Base-by-base conservation (phyloP, 2,113 vertebrate species). In the Menura novaehollandiae region DNA sequence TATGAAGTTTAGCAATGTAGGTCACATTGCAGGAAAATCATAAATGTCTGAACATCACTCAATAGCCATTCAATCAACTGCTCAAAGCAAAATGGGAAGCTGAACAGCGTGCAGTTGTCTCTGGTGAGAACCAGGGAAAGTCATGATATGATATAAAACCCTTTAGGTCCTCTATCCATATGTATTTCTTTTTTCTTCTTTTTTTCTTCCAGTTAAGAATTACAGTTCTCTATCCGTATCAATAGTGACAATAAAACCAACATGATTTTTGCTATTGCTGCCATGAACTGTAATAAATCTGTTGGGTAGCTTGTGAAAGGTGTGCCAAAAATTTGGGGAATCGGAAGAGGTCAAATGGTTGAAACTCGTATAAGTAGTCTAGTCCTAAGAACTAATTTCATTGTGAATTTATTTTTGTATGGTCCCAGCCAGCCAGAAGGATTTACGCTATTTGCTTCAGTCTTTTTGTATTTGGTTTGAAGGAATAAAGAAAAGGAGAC, bases 1-100 rank as follows among this genome's bases (percentile, higher is more conserved):
- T 91, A 93, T 68, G 74, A 96, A 92, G 96, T 97, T 97, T 97
- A 96, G 93, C 91, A 97, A 97, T 98, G 92, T 96, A 91, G 96
- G 93, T 96, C 90, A 95, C 79, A 81, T 91, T 97, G 88, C 73
- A 92, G 80, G 60, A 95, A 93, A 95, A 92, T 84, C 88, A n/a
- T 75, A 86, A 94, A 60, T 59, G 79, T 88, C 95, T 95, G 93
- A 95, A 78, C 75, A 96, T 93, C 92, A 84, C 58, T 95, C 90
- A 88, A 5, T 87, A 94, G 82, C 95, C 90, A 60, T 86, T 95
- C 95, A 91, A 78, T 95, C 90, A 92, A 81, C 49, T 71, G 82
- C 92, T 95, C 49, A 88, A 91, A 96, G 88, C 83, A 88, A 88
- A 96, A 87, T 33, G 62, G 83, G 80, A 86, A 93, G 60, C 72